Evolutionary conservation across 2,888 invertebrate genomes (phyloP).

Genomic region (Byasa hedistus): DNA sequence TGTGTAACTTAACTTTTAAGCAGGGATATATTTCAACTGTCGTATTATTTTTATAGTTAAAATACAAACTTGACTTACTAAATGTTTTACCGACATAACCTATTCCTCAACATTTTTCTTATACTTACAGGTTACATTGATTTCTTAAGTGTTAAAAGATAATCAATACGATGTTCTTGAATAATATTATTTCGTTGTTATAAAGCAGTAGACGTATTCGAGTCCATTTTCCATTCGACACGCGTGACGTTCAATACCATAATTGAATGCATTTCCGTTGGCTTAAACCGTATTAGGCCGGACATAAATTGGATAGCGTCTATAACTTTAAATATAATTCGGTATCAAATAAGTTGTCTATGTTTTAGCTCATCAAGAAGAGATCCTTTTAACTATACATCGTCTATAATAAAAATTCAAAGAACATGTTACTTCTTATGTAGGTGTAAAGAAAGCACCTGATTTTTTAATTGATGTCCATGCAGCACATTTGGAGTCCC

Average conservation of each 20-base stretch:
- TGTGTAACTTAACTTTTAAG: too few relatives aligned
- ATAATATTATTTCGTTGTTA: background rate
- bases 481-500: too few relatives aligned
- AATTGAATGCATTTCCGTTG: conserved; percentile 67
- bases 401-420: too few relatives aligned
- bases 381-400: too few relatives aligned
- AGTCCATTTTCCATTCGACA: conserved; percentile 45
- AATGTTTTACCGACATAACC: background rate
- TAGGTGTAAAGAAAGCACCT: too few relatives aligned
- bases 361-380: too few relatives aligned
- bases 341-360: conserved; percentile 38
- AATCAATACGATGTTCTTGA: background rate
- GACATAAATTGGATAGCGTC: conserved; percentile 58
- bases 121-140: background rate
- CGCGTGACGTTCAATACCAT: conserved; percentile 54
- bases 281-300: conserved; percentile 53
- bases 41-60: too few relatives aligned
- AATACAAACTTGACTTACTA: too few relatives aligned
- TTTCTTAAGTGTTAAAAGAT: background rate
- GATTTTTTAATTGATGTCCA: too few relatives aligned
- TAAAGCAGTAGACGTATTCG: conserved; percentile 11
- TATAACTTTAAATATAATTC: conserved; percentile 46
- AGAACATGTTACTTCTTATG: too few relatives aligned
- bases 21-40: too few relatives aligned
- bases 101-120: background rate